These are phyloP conservation scores for Panonychus citri DNA, from an alignment of 1,140 invertebrate species.

Conservation along the genomic window DNA sequence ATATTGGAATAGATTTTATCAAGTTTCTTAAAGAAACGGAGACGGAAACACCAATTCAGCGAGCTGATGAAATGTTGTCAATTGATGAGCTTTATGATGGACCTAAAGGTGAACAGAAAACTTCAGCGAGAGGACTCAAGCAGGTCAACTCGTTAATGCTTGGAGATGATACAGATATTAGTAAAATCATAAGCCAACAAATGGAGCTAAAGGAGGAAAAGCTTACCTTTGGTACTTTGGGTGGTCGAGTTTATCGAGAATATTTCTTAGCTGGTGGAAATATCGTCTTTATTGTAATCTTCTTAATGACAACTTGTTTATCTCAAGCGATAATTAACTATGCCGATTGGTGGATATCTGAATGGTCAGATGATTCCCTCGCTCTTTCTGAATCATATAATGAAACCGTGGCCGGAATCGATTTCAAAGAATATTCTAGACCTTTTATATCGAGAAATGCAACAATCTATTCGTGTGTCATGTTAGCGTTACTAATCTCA, in stretches of 20 bases:
- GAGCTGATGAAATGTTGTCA: background rate
- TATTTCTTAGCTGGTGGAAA: background rate
- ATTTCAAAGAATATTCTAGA: background rate
- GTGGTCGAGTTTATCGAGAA: background rate
- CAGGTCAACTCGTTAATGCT: no score
- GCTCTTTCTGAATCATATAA: no score
- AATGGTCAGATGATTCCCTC: constrained; percentile 8
- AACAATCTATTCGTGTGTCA: background rate
- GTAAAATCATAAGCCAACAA: background rate
- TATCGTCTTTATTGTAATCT: background rate
- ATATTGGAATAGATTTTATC: background rate
- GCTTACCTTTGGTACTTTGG: background rate
- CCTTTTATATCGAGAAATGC: background rate
- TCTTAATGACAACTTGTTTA: background rate
- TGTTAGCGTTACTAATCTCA: background rate
- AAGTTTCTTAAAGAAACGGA: background rate
- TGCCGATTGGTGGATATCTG: constrained; percentile 15
- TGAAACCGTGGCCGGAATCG: background rate
- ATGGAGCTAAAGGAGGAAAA: background rate
- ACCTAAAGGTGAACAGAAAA: background rate
- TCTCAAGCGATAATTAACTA: constrained; percentile 17
- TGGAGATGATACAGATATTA: no score
- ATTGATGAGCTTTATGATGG: background rate
- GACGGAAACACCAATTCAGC: background rate
- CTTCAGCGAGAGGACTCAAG: background rate